Conservation (phyloP, 2,797 vertebrate genomes). For the Sebastes glaucus region DNA sequence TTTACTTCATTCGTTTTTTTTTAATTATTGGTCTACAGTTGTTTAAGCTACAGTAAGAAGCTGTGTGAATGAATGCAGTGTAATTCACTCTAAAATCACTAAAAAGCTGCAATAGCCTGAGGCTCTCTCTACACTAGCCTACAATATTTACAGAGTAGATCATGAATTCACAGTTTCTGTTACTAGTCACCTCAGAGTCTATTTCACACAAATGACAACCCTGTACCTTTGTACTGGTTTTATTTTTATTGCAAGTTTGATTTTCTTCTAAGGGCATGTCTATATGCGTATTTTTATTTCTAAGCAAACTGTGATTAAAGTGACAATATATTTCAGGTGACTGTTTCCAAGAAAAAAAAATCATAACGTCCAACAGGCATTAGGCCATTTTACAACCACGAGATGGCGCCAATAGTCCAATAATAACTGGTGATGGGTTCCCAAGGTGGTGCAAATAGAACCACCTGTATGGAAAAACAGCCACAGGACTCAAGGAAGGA, state of each 20-base stretch:
- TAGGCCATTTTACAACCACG: background rate
- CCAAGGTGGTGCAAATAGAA: background rate
- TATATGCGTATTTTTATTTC: background rate
- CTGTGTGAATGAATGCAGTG: conserved; percentile 1
- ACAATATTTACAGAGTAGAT: conserved; percentile 46
- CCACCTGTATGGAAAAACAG: background rate
- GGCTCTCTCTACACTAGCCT: background rate
- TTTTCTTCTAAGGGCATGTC: background rate
- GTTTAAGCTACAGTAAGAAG: background rate
- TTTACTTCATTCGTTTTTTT: background rate
- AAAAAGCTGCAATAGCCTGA: conserved; percentile 26
- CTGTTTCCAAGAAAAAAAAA: background rate
- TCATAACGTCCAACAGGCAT: background rate
- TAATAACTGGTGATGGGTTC: background rate
- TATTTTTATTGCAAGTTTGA: conserved; percentile 21
- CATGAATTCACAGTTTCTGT: conserved; percentile 39
- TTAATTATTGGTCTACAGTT: background rate
- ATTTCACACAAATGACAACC: conserved; percentile 19
- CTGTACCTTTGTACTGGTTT: background rate
- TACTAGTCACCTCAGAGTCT: background rate
- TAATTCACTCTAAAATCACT: conserved; percentile 21
- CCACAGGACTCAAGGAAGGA: background rate
- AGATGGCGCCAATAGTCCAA: conserved; percentile 56
- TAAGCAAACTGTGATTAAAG: background rate
- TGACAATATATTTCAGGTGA: background rate